Evolutionary conservation across 2,797 vertebrate species (phyloP), one percentile per base, ranked within the genome.

Genomic region (Epinephelus awoara): DNA sequence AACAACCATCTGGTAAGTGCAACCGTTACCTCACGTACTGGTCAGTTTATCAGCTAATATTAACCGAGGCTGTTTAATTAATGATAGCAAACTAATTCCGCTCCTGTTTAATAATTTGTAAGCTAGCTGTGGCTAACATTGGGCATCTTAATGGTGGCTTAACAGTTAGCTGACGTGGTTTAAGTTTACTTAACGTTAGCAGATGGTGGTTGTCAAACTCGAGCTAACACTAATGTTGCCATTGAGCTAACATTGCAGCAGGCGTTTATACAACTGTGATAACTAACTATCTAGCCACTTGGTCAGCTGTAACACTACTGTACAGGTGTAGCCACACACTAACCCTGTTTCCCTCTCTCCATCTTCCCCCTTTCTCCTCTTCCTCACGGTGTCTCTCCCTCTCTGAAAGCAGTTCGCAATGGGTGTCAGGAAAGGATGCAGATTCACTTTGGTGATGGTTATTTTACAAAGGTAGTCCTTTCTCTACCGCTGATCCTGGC

Each of bases 401-500:
- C 38, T 11, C 23, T 12, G 25, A 1, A 38, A 79, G 51, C 6
- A 1, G 13, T 34, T 47, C 13, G 7, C 27, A 38, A 2, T 83
- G 68, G 52, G 0, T 23, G 63, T n/a, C 9, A 62, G 51, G 29
- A 46, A 34, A 58, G 19, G 66, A 12, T 54, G 46, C 54, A 27
- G 44, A 25, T n/a, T 51, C 52, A 2, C 18, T 64, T 21, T 29
- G 75, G 74, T 67, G 79, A 83, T 80, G 83, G 49, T 17, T 46
- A 40, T 10, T 50, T 51, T 13, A 14, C 78, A 68, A 49, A 86
- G 85, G 87, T 80, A 68, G 81, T 80, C 51, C 44, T 9, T 5
- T 1, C 15, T 18, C 59, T 66, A 21, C n/a, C 17, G 11, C 76
- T 54, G 75, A 10, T 15, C 67, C 77, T 40, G 67, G 62, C 54